phyloP scores from a whole-genome alignment of 1,140 invertebrate genomes.

The Colletes latitarsis region DNA sequence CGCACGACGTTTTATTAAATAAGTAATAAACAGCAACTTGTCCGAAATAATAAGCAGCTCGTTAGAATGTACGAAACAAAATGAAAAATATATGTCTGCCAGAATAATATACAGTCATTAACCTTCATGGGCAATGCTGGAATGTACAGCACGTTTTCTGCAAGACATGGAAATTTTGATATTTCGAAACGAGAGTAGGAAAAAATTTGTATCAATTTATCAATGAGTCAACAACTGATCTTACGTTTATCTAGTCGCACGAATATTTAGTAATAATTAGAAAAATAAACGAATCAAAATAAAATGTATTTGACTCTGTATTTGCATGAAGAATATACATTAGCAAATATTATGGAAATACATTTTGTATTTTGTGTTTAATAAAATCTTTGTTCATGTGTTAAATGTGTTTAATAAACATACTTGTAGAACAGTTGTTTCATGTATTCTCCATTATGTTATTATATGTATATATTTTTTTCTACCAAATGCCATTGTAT shows the following conservation, averaged over 20 bases:
- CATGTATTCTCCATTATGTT: background rate
- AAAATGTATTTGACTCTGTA: background rate
- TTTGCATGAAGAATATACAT: background rate
- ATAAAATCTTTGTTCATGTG: background rate
- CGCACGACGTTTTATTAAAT: background rate
- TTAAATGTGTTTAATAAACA: background rate
- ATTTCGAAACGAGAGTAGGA: background rate
- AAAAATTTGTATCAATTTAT: background rate
- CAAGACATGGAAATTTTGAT: background rate
- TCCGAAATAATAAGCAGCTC: background rate
- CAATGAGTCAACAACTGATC: no score
- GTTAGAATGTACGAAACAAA: background rate
- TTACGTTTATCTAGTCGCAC: background rate
- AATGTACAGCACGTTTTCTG: conserved; percentile 28
- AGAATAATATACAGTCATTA: conserved; percentile 22
- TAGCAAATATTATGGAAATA: background rate
- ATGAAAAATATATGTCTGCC: conserved; percentile 16
- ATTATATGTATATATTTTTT: background rate
- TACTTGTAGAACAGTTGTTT: background rate
- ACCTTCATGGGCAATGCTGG: conserved; percentile 17
- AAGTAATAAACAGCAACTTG: background rate
- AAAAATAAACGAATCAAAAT: background rate
- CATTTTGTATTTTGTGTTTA: background rate
- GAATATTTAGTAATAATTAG: background rate
- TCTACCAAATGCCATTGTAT: background rate